Percentiles rank a stretch among this genome's conserved stretches.
Evolutionary conservation across 2,113 vertebrate species (phyloP).

Genomic region (Paradoxurus hermaphroditus): DNA sequence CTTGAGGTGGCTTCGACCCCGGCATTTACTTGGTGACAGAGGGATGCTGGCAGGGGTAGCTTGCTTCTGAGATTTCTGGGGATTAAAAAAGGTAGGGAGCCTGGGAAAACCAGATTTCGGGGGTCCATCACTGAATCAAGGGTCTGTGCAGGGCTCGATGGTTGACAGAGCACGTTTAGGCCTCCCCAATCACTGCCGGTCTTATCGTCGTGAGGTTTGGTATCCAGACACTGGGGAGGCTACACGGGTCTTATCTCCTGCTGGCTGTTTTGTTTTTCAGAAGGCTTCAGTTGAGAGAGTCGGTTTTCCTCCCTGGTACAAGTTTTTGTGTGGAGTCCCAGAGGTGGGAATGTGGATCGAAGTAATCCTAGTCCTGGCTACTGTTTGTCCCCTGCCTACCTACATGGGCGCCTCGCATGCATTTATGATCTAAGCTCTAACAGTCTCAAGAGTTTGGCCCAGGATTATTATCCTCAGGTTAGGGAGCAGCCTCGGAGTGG

Average conservation of each 20-base stretch:
- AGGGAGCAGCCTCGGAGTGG: background rate
- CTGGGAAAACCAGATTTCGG: background rate
- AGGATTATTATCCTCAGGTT: background rate
- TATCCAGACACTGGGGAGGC: background rate
- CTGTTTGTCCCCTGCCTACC: background rate
- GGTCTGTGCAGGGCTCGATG: background rate
- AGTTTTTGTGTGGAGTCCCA: background rate
- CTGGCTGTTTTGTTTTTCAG: background rate
- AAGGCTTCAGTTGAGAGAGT: background rate
- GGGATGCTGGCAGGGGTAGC: too few relatives aligned
- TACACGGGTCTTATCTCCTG: background rate
- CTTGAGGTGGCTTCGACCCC: background rate
- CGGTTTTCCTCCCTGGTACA: background rate
- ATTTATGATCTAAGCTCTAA: background rate
- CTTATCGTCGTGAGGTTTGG: background rate
- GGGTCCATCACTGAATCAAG: background rate
- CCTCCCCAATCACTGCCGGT: background rate
- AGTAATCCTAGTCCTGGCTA: too few relatives aligned
- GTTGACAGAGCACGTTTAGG: background rate
- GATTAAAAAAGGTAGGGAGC: background rate
- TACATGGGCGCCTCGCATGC: fast-evolving
- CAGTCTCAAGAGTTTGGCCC: background rate
- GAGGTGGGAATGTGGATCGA: background rate
- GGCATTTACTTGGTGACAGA: background rate
- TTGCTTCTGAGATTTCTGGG: background rate